Conservation (phyloP, 2,797 vertebrate species). For the Morus bassanus region DNA sequence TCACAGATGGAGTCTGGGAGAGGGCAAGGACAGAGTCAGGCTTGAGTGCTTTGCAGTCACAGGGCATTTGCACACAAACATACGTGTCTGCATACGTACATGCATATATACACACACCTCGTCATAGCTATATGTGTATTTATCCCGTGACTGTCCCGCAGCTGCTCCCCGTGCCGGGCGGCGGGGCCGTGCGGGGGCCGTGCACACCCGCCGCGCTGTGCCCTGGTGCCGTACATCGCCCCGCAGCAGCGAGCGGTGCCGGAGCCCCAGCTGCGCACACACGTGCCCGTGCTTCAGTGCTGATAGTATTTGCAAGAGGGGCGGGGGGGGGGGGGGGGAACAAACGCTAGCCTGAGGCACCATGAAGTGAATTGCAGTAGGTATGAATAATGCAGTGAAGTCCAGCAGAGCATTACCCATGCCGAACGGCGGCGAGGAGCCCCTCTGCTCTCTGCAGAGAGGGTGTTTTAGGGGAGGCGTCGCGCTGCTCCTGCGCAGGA, state of each 20-base stretch:
- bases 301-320: neutral
- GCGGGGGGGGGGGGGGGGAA: accelerated
- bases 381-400: neutral
- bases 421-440: accelerated
- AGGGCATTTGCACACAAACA: neutral
- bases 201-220: neutral
- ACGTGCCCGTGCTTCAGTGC: accelerated
- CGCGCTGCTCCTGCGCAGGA: neutral
- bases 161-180: no score
- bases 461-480: accelerated
- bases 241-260: neutral
- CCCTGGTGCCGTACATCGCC: neutral
- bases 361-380: neutral
- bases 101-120: no score
- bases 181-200: no score
- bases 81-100: accelerated
- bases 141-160: no score
- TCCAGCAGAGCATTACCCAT: neutral
- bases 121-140: no score
- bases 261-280: neutral
- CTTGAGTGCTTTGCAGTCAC: neutral
- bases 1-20: neutral
- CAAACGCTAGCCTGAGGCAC: neutral
- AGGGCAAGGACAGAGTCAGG: neutral
- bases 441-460: neutral